Conservation (phyloP, 1,140 invertebrate genomes). For the Ostrea denselamellosa region DNA sequence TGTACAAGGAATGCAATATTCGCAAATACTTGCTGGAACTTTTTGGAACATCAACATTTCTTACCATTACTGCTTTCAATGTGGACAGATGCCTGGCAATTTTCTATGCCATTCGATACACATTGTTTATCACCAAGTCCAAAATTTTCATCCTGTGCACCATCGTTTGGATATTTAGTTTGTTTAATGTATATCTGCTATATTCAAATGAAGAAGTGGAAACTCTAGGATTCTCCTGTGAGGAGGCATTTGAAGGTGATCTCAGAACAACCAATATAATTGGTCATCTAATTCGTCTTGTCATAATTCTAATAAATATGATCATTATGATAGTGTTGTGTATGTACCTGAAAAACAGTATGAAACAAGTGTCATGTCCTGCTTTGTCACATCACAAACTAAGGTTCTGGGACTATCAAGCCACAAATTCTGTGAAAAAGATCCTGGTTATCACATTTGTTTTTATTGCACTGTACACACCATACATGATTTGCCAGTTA, state of each 20-base stretch:
- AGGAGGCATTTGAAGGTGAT: not conserved
- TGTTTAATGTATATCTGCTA: not conserved
- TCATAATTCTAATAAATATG: not conserved
- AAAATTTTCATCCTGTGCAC: not conserved
- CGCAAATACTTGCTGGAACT: conserved; percentile 9
- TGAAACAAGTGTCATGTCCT: not conserved
- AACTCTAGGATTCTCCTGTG: not conserved
- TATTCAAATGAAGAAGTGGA: conserved; percentile 16
- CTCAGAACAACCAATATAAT: not conserved
- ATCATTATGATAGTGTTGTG: not conserved
- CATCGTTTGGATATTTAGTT: not conserved
- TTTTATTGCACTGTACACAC: not conserved
- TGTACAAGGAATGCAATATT: conserved; percentile 13
- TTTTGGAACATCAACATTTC: not conserved
- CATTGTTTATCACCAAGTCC: not conserved
- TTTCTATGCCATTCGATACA: not conserved
- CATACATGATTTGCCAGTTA: conserved; percentile 14
- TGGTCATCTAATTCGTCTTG: not conserved
- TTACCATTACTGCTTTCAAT: conserved; percentile 14
- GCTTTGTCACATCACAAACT: not conserved
- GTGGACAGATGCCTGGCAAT: not conserved
- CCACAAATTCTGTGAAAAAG: not conserved
- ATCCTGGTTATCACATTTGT: not conserved
- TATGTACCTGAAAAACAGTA: not conserved
- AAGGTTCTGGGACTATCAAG: not conserved